phyloP scores from a whole-genome alignment of 2,888 invertebrate species.

The Caenorhabditis imperialis region DNA sequence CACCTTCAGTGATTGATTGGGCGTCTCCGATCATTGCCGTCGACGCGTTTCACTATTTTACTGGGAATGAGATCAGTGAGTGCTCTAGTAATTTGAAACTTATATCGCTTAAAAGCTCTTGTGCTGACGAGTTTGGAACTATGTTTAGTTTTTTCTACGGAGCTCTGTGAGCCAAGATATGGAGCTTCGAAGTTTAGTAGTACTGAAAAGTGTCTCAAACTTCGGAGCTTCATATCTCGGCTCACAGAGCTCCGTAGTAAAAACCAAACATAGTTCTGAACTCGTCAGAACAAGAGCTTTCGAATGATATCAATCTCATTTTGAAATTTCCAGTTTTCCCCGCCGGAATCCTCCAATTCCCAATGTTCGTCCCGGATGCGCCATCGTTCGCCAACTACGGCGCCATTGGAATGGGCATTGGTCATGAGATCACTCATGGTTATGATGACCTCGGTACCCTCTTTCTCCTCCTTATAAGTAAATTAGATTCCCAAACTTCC shows the following conservation, averaged over 20 bases:
- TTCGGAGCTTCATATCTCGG: too few species aligned
- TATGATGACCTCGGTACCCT: slow-evolving; percentile 73
- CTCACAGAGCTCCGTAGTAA: too few species aligned
- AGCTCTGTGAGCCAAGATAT: too few species aligned
- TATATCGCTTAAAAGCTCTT: too few species aligned
- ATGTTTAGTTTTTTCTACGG: too few species aligned
- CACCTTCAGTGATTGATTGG: slow-evolving; percentile 59
- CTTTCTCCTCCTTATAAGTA: neutral
- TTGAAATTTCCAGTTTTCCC: slow-evolving; percentile 74
- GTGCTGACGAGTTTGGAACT: too few species aligned
- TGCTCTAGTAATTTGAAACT: too few species aligned
- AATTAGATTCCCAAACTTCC: slow-evolving; percentile 2
- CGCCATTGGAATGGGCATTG: slow-evolving; percentile 73
- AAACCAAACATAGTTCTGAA: too few species aligned
- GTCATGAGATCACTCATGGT: slow-evolving; percentile 75
- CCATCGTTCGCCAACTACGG: slow-evolving; percentile 72
- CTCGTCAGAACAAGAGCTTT: too few species aligned
- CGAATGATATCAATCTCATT: too few species aligned
- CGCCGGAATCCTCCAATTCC: slow-evolving; percentile 73
- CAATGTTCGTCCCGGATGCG: slow-evolving; percentile 69
- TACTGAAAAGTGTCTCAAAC: too few species aligned
- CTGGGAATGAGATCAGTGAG: slow-evolving; percentile 69
- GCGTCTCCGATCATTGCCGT: slow-evolving; percentile 68
- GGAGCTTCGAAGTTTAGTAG: too few species aligned
- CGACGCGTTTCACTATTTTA: slow-evolving; percentile 71